Base-by-base conservation (phyloP, 2,797 vertebrate species). In the Clarias fuscus region DNA sequence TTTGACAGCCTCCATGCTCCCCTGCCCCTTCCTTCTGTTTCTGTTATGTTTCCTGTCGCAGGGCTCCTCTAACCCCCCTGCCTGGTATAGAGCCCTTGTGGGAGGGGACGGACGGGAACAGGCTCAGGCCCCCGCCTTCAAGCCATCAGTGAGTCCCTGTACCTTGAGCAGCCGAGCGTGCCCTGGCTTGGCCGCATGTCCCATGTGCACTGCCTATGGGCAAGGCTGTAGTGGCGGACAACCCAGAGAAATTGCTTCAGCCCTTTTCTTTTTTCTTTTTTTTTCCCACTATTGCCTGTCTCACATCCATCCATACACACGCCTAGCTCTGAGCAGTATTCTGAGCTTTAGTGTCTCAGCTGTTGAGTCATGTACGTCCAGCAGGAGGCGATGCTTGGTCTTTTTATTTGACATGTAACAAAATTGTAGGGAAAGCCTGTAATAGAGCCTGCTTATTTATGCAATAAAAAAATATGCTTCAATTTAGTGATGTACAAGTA, bases 31-130 rank as follows among this genome's bases (percentile, higher is more conserved):
- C 91, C 59, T 90, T 78, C 76, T 82, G 78, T 91, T 77, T 91
- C 37, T 89, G 84, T 88, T 90, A 85, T 91, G 78, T 90, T 87
- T 88, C 88, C 91, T 90, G 92, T 90, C 93, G 83, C 94, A 95
- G 94, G 94, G 94, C 87, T 92, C 93, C 94, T 87, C 90, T 95
- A 93, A 94, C 92, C 90, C 92, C 94, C 90, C 91, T 95, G 91
- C 93, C 94, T 88, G 95, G 94, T 83, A 89, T 94, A 87, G 93
- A 95, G 90, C 92, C 92, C 88, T 94, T 93, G 86, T 93, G 93
- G 94, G 93, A 95, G 90, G 93, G 93, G 92, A 92, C 91, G 92
- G 93, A 93, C 86, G 84, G 90, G 89, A 93, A 91, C 92, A 93
- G 93, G 92, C 93, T 91, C 94, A 93, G 68, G 90, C 89, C 92